A percentile compares a stretch with the other conserved stretches of the same genome.
These are phyloP conservation scores for Sycophaga agraensis DNA, from an alignment of 1,140 invertebrate species.

Conservation along the genomic window DNA sequence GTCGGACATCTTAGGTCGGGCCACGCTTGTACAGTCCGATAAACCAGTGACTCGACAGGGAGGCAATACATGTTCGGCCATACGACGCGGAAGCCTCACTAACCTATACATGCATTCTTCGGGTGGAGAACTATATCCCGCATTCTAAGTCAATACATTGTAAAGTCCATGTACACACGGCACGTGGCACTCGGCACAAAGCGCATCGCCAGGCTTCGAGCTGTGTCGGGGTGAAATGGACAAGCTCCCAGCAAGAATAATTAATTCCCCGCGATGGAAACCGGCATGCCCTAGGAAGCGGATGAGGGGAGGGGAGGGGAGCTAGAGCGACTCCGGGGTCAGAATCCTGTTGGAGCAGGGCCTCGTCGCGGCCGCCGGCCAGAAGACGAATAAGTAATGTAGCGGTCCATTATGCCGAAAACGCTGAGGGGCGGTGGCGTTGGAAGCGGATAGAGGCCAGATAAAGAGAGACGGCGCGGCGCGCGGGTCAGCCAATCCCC, in stretches of 20 bases:
- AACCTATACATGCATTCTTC: too few species aligned
- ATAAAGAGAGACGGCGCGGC: conserved; percentile 40
- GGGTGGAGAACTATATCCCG: too few species aligned
- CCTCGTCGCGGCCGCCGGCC: too few species aligned
- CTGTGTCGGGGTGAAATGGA: background rate
- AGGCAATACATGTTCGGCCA: too few species aligned
- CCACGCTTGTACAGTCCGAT: too few species aligned
- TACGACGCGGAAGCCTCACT: too few species aligned
- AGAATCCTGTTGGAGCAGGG: too few species aligned
- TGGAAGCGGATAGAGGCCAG: background rate
- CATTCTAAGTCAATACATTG: too few species aligned
- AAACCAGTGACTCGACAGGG: too few species aligned
- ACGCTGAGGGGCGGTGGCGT: conserved; percentile 50
- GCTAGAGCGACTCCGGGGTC: too few species aligned
- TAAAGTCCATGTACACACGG: conserved; percentile 2
- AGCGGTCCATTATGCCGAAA: conserved; percentile 57
- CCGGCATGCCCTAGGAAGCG: too few species aligned
- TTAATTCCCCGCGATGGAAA: conserved; percentile 8
- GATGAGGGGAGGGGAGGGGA: background rate
- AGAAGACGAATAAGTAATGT: conserved; percentile 57
- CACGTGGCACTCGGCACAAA: background rate
- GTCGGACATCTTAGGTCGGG: too few species aligned
- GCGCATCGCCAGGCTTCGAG: background rate
- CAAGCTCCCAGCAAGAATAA: conserved; percentile 4
- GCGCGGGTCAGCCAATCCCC: conserved; percentile 57